Percentiles rank a stretch among this genome's conserved stretches.
phyloP scores from a whole-genome alignment of 2,888 invertebrate species.

The Dorcus parallelipipedus region DNA sequence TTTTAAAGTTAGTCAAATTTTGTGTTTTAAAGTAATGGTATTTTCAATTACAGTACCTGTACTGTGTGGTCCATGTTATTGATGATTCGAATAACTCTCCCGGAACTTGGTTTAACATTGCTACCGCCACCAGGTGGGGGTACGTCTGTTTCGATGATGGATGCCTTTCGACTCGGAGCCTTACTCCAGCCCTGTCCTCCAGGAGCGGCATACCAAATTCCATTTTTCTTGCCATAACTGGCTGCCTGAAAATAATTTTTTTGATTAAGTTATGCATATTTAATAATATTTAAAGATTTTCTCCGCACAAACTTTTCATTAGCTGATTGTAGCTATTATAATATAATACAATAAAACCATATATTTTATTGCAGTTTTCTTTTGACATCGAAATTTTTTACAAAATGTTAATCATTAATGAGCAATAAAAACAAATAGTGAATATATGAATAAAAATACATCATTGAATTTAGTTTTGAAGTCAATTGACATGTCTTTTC shows the following conservation, averaged over 20 bases:
- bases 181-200: slow-evolving; percentile 61
- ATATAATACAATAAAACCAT: no score
- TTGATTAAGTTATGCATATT: background rate
- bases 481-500: no score
- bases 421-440: no score
- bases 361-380: slow-evolving; percentile 28
- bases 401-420: slow-evolving; percentile 1
- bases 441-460: no score
- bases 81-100: slow-evolving; percentile 86
- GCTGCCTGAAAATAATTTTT: slow-evolving; percentile 62
- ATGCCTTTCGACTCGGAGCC: slow-evolving; percentile 73
- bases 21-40: no score
- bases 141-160: slow-evolving; percentile 77
- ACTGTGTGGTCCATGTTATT: slow-evolving; percentile 91
- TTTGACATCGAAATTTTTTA: background rate
- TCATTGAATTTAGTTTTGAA: no score
- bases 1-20: no score
- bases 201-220: slow-evolving; percentile 76
- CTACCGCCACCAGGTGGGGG: slow-evolving; percentile 65
- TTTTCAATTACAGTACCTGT: slow-evolving; percentile 57
- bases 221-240: slow-evolving; percentile 88
- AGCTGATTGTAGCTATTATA: slow-evolving; percentile 30
- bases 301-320: background rate
- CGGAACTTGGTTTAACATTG: slow-evolving; percentile 72
- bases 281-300: background rate